Conservation (phyloP, 2,113 vertebrate species). For the Petroica traversi region DNA sequence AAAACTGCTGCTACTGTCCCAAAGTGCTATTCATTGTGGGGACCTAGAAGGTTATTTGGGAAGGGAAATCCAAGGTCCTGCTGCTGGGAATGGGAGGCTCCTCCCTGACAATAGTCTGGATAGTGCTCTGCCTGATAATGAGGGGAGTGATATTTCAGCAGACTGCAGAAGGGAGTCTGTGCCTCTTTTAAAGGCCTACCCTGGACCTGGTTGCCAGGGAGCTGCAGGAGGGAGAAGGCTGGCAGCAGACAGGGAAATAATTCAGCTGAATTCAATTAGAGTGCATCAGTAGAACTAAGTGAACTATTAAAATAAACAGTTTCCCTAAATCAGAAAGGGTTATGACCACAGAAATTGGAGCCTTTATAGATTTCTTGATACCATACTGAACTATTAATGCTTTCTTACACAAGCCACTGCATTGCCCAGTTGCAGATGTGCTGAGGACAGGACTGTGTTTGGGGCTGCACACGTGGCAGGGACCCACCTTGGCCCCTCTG, state of each 20-base stretch:
- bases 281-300: background rate
- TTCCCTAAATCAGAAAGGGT: background rate
- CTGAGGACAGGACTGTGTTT: background rate
- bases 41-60: background rate
- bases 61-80: background rate
- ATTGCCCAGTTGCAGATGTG: fast-evolving
- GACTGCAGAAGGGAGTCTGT: background rate
- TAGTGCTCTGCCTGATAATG: background rate
- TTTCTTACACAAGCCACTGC: background rate
- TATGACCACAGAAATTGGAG: background rate
- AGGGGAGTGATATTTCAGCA: background rate
- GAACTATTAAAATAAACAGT: background rate
- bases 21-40: background rate
- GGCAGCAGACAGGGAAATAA: background rate
- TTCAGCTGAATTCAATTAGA: background rate
- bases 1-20: background rate
- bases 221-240: background rate
- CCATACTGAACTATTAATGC: background rate
- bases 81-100: background rate
- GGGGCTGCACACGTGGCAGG: fast-evolving
- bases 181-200: background rate
- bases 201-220: background rate
- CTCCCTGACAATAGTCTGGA: background rate
- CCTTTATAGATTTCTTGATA: background rate
- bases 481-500: background rate